Conservation (phyloP, 2,113 vertebrate species). For the Myrmecobius fasciatus region DNA sequence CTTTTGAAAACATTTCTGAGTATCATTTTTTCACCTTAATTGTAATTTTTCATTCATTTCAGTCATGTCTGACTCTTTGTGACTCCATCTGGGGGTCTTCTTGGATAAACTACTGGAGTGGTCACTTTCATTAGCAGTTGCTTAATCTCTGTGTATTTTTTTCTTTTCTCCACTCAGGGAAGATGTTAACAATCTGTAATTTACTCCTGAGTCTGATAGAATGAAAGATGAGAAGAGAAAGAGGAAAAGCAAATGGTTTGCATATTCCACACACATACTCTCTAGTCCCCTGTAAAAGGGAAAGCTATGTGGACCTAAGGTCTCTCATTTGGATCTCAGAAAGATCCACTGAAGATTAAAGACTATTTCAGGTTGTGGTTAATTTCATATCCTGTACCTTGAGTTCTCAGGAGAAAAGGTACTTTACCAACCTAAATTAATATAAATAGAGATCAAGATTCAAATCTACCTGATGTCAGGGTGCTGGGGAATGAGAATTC, state of each 20-base stretch:
- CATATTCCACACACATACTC: not conserved
- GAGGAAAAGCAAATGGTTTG: not conserved
- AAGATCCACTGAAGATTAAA: too few relatives aligned
- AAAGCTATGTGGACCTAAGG: not conserved
- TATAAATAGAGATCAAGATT: slow-evolving; percentile 45
- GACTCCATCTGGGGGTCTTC: not conserved
- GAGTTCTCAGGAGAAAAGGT: slow-evolving; percentile 27
- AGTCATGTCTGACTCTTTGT: not conserved
- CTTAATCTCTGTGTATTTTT: not conserved
- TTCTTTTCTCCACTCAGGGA: not conserved
- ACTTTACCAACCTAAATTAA: slow-evolving; percentile 59
- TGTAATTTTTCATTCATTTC: not conserved
- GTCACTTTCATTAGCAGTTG: not conserved
- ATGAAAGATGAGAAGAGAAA: not conserved
- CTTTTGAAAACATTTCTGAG: not conserved
- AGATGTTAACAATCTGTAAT: not conserved
- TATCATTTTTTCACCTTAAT: not conserved
- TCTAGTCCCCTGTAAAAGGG: not conserved
- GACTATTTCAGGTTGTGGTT: slow-evolving; percentile 13
- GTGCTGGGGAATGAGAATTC: slow-evolving; percentile 25
- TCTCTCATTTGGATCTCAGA: slow-evolving; percentile 33
- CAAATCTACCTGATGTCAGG: slow-evolving; percentile 10
- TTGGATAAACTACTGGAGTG: not conserved
- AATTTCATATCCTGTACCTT: slow-evolving; percentile 45
- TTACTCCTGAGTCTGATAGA: not conserved